Percentiles rank a stretch among this genome's conserved stretches.
phyloP scores from a whole-genome alignment of 2,888 invertebrate species.

The Drosophila stalkeri region DNA sequence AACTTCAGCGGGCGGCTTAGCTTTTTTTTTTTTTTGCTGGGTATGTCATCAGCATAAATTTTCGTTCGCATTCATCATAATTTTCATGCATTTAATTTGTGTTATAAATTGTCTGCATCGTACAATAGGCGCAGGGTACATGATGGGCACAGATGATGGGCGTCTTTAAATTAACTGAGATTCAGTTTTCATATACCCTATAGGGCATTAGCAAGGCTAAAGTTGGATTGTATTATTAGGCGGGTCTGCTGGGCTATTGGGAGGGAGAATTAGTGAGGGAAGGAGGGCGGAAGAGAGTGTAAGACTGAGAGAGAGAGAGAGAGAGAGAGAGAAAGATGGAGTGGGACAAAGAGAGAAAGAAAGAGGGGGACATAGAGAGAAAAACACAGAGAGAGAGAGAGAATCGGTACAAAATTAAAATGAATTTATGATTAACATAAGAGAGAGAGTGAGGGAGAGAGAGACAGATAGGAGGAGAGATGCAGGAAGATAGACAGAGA shows the following conservation, averaged over 20 bases:
- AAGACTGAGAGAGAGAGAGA: too few species aligned
- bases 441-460: too few species aligned
- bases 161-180: constrained; percentile 44
- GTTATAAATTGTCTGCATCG: constrained; percentile 66
- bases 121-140: constrained; percentile 20
- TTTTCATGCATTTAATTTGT: constrained; percentile 77
- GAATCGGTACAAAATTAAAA: too few species aligned
- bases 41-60: constrained; percentile 80
- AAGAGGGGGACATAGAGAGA: too few species aligned
- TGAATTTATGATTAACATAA: too few species aligned
- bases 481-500: too few species aligned
- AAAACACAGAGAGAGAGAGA: too few species aligned
- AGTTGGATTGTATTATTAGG: not conserved
- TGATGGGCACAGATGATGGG: constrained; percentile 3
- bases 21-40: constrained; percentile 9
- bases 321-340: not conserved
- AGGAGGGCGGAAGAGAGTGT: too few species aligned
- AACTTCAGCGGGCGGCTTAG: constrained; percentile 23
- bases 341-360: too few species aligned
- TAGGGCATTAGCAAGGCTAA: not conserved
- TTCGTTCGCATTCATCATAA: constrained; percentile 77
- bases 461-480: too few species aligned
- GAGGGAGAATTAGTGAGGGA: not conserved
- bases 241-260: not conserved
- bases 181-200: constrained; percentile 7